A percentile compares a stretch with the other conserved stretches of the same genome.
phyloP scores from a whole-genome alignment of 2,797 vertebrate species.

The Chaetodon trifasciatus region DNA sequence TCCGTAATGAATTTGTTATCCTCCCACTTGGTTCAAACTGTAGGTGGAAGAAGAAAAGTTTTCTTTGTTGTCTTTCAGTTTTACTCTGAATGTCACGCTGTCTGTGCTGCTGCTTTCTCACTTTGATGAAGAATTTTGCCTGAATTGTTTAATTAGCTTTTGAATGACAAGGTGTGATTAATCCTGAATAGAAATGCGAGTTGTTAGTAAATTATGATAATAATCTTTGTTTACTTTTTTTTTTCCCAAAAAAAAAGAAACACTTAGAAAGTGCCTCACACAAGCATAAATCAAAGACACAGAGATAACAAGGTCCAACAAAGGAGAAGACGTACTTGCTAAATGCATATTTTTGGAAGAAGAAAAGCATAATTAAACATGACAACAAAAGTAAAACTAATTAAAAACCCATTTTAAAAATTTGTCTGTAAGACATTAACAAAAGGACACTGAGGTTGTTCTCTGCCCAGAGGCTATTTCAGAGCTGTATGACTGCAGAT shows the following conservation, averaged over 20 bases:
- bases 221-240: neutral
- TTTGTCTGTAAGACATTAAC: constrained; percentile 13
- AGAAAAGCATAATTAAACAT: neutral
- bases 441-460: constrained; percentile 32
- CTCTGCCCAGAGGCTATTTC: constrained; percentile 31
- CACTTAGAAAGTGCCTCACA: neutral
- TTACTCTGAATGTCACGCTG: constrained; percentile 13
- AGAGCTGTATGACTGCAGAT: constrained; percentile 48
- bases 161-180: constrained; percentile 24
- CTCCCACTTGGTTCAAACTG: constrained; percentile 26
- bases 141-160: constrained; percentile 27
- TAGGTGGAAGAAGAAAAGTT: constrained; percentile 15
- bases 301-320: neutral
- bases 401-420: constrained; percentile 1
- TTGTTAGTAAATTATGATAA: constrained; percentile 2
- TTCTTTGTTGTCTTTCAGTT: constrained; percentile 3
- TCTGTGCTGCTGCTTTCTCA: neutral
- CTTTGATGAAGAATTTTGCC: constrained; percentile 18
- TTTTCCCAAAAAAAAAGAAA: neutral
- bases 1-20: constrained; percentile 32
- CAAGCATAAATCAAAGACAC: neutral
- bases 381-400: constrained; percentile 25
- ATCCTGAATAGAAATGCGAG: constrained; percentile 9
- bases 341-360: neutral
- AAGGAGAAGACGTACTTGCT: neutral